A percentile compares a stretch with the other conserved stretches of the same genome.
These are phyloP conservation scores for Agelaius tricolor DNA, from an alignment of 2,113 vertebrate genomes.

Conservation along the genomic window DNA sequence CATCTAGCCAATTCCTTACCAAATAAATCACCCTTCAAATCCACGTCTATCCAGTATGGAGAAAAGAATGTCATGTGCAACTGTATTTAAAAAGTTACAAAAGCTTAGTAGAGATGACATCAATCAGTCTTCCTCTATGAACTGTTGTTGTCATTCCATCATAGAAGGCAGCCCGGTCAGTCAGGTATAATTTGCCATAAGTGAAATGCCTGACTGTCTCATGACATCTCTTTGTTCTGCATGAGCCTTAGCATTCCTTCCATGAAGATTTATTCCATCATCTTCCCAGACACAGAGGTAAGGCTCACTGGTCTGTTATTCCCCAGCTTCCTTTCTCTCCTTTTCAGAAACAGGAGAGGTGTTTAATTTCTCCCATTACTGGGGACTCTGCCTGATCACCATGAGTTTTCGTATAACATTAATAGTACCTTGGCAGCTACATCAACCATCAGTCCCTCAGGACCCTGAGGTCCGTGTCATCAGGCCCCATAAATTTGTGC, in stretches of 20 bases:
- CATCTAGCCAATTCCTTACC: background rate
- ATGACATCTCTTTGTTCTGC: background rate
- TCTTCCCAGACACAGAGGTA: background rate
- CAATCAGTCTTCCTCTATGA: background rate
- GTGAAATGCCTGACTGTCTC: background rate
- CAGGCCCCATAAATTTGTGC: background rate
- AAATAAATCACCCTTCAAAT: background rate
- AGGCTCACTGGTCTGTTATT: background rate
- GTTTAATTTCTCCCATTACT: background rate
- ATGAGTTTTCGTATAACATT: background rate
- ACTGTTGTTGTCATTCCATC: background rate
- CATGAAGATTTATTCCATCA: background rate
- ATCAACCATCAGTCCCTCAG: background rate
- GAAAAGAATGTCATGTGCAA: background rate
- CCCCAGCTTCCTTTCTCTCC: background rate
- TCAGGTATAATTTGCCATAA: background rate
- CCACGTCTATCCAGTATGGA: background rate
- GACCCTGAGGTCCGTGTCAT: background rate
- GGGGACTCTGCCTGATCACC: background rate
- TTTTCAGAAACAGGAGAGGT: background rate
- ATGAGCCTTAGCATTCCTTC: background rate
- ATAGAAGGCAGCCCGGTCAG: background rate
- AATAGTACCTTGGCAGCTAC: background rate
- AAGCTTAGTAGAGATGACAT: background rate
- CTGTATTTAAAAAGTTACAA: background rate